Conservation (phyloP, 2,113 vertebrate genomes). For the Takifugu flavidus region DNA sequence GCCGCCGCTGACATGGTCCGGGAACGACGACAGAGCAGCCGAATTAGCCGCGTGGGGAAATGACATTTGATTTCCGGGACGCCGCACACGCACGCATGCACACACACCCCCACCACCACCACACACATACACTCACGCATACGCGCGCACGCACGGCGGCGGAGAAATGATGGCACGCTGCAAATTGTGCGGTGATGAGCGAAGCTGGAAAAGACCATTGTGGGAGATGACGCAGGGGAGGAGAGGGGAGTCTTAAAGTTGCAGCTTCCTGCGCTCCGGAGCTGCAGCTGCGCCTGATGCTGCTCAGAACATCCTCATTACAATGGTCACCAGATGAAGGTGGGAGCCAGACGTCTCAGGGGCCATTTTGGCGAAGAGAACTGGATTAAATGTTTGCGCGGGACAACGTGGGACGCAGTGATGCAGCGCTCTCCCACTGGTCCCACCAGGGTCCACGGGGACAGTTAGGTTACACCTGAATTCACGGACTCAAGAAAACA, state of each 20-base stretch:
- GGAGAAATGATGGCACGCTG: slow-evolving; percentile 91
- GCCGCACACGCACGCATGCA: slow-evolving; percentile 10
- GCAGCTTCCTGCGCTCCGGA: slow-evolving; percentile 59
- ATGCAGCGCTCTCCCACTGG: too few relatives aligned
- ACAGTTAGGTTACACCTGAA: too few relatives aligned
- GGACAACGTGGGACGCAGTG: too few relatives aligned
- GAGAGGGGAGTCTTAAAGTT: slow-evolving; percentile 85
- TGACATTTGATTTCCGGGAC: slow-evolving; percentile 68
- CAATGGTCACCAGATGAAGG: slow-evolving; percentile 2
- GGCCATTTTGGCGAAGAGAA: too few relatives aligned
- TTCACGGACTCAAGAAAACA: neutral
- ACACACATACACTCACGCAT: slow-evolving; percentile 1
- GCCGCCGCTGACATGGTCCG: slow-evolving; percentile 58
- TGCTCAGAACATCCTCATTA: neutral
- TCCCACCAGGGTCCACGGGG: too few relatives aligned
- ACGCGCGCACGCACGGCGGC: slow-evolving; percentile 70
- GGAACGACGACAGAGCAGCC: slow-evolving; percentile 18
- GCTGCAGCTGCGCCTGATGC: slow-evolving; percentile 12
- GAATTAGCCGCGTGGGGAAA: slow-evolving; percentile 45
- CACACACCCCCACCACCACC: neutral
- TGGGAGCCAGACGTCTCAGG: neutral
- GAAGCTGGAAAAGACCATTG: slow-evolving; percentile 94
- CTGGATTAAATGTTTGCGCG: too few relatives aligned
- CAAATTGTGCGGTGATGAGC: slow-evolving; percentile 89
- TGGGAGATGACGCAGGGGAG: slow-evolving; percentile 71